phyloP scores from a whole-genome alignment of 2,113 vertebrate genomes.

The Pseudopodoces humilis region DNA sequence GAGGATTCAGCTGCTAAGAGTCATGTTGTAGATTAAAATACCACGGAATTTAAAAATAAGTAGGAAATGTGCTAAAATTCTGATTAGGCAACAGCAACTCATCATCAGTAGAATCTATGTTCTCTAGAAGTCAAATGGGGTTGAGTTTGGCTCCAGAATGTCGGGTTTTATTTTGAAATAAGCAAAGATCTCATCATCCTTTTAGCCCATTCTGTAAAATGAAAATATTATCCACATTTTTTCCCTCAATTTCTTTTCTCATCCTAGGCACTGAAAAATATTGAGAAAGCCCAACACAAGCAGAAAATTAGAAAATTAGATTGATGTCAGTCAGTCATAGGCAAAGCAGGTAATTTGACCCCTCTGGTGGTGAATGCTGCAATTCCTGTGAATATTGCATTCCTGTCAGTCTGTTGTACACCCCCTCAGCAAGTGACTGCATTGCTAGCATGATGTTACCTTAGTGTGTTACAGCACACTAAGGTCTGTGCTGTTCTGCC shows the following conservation, averaged over 20 bases:
- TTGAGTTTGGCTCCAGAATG: not conserved
- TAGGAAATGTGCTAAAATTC: not conserved
- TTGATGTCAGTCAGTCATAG: not conserved
- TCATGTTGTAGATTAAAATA: not conserved
- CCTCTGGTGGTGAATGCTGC: not conserved
- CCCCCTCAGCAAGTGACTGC: rapidly evolving
- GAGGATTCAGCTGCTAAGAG: not conserved
- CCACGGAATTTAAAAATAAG: not conserved
- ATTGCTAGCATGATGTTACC: not conserved
- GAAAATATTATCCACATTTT: not conserved
- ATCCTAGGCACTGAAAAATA: not conserved
- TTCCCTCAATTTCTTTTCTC: not conserved
- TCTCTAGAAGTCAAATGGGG: not conserved
- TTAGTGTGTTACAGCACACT: not conserved
- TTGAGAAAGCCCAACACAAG: rapidly evolving
- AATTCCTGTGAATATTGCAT: not conserved
- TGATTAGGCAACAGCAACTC: not conserved
- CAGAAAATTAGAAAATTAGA: not conserved
- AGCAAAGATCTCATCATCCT: not conserved
- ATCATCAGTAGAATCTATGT: not conserved
- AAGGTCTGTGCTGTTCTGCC: not conserved
- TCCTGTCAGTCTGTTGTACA: not conserved
- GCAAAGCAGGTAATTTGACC: not conserved
- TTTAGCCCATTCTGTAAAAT: not conserved
- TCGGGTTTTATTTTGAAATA: not conserved